Base-by-base conservation (phyloP, 2,888 invertebrate species). In the Amiota communis region DNA sequence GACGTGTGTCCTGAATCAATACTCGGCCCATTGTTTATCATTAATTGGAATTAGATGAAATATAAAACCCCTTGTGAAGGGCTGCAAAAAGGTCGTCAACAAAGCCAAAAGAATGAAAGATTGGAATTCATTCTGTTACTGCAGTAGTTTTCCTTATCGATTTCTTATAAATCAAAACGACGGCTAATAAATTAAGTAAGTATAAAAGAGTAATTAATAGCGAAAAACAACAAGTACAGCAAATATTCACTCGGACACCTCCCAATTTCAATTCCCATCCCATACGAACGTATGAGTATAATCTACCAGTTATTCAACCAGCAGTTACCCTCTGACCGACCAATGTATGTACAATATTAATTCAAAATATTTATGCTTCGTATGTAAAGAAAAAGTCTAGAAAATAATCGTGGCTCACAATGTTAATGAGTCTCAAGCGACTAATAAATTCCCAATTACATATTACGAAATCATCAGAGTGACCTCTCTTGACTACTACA, bases 391-490 rank as follows among this genome's bases (percentile, higher is more conserved):
- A 36, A 36, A 36, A 36, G 36, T 36, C 36, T 36, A 36, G 36
- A 36, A 36, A 36, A 36, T 36, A 36, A 36, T 36, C 36, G 36
- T 36, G 6, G 36, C 6, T 36, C 36, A 36, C 36, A 36, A 36
- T 36, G 36, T 36, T 36, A 6, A 86, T 87, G 85, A 81, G 84
- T 88, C 87, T 88, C 87, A 75, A 77, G 87, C 81, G 87, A 80
- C 86, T 82, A 84, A 87, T 87, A 88, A 87, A 87, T 87, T 84
- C 81, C 80, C 85, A 79, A 85, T 84, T 83, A 86, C 84, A 82
- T 71, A 76, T 73, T 13, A 46, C 46, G 72, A 75, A 67, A 69
- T 57, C 46, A 13, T 23, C 65, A 48, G 10, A 65, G n/a, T 51
- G 53, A 51, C 53, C 53, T 51, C 53, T 8, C 13, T n/a, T 51